Evolutionary conservation across 37 sponge, comb jelly and placozoan species (phyloP), one percentile per base, ranked within the genome.

Genomic region (Halisarca cf. caerulea): DNA sequence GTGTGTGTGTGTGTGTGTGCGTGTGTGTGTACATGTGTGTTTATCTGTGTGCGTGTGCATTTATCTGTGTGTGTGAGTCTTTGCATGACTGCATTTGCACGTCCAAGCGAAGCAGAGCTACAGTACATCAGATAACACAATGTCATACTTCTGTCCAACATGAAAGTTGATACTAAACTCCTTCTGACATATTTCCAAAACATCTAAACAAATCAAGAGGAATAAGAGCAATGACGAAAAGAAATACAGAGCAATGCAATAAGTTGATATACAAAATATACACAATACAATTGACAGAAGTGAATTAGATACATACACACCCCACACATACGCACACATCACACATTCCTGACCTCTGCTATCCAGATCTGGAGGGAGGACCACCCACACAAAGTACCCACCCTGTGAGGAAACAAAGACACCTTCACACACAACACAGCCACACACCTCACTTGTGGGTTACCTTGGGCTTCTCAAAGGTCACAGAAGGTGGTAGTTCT

Each of bases 351-450:
- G 58, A 92, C 93, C 90, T 72, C 53, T 28, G 8, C 71, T 90
- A 44, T 80, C 36, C 42, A 89, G 11, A 0, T 81, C 75, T 20
- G 66, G 55, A 25, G 93, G 93, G 2, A 92, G 90, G 24, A 66
- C 64, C 23, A 92, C 33, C 93, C 93, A 92, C 20, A 89, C 25
- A 40, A 89, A 92, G 35, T 89, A 92, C 0, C 93, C 93, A 58
- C 93, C 93, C 89, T 92, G 60, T 33, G n/a, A 5, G 25, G 2
- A 89, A 60, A n/a, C 9, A 64, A 32, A 23, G 0, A 53, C 23
- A 47, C 59, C 18, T 18, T 33, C 43, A 64, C 8, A 55, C 20
- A 0, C 83, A 41, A 15, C 43, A 33, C n/a, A 68, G 7, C 32
- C 24, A 38, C 70, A 40, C 42, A 35, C 41, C 11, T 7, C 41